Percentiles rank a stretch among this genome's conserved stretches.
Evolutionary conservation across 1,140 invertebrate genomes (phyloP).

Genomic region (Cydia pomonella): DNA sequence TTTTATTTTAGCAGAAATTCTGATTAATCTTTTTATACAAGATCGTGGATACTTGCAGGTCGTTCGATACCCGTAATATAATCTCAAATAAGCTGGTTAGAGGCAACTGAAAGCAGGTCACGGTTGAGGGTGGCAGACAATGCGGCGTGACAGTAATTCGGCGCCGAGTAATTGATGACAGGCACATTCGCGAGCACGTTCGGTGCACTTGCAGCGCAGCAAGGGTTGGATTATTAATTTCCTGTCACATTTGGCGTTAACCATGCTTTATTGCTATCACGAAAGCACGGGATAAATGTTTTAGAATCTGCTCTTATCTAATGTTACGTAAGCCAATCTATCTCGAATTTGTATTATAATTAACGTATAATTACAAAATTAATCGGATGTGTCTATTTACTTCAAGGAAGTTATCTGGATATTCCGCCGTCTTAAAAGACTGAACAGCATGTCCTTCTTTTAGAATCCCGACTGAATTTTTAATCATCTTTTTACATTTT

Average conservation of each 20-base stretch:
- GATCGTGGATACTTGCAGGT: not conserved
- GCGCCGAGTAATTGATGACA: conserved; percentile 45
- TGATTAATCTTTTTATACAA: no score
- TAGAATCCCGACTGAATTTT: no score
- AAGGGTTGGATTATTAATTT: conserved; percentile 40
- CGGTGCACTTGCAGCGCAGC: conserved; percentile 43
- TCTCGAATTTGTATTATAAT: no score
- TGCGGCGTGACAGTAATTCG: conserved; percentile 42
- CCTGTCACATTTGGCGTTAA: conserved; percentile 33
- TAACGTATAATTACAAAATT: no score
- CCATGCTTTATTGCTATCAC: conserved; percentile 28
- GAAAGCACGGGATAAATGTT: not conserved
- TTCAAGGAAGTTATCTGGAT: no score
- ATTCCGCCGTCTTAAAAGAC: no score
- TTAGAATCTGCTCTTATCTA: not conserved
- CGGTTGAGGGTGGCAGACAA: conserved; percentile 31
- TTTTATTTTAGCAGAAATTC: no score
- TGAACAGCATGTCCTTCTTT: no score
- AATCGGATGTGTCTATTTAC: no score
- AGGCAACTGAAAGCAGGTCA: conserved; percentile 6
- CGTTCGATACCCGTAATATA: not conserved
- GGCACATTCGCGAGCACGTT: conserved; percentile 41
- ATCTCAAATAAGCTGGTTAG: conserved; percentile 20
- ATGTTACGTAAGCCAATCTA: not conserved
- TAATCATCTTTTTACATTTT: no score